Evolutionary conservation across 2,888 invertebrate species (phyloP).

Genomic region (Elegia similella): DNA sequence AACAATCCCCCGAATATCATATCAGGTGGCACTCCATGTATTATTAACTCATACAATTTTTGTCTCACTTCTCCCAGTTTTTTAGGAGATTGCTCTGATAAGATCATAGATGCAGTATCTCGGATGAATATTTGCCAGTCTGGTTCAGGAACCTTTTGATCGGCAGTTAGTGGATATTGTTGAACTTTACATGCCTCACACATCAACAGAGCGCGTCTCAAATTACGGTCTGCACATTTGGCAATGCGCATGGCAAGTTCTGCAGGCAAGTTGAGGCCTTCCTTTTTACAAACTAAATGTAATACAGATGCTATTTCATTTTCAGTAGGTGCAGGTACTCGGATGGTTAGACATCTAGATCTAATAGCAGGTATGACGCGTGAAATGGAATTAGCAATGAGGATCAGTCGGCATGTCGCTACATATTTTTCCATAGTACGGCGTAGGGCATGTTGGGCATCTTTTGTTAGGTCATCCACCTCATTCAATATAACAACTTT

Average conservation of each 20-base stretch:
- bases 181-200: slow-evolving; percentile 96
- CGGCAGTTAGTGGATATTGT: slow-evolving; percentile 90
- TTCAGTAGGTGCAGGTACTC: slow-evolving; percentile 93
- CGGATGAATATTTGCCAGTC: slow-evolving; percentile 96
- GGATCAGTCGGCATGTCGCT: slow-evolving; percentile 94
- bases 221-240: slow-evolving; percentile 90
- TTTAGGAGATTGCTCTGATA: slow-evolving; percentile 92
- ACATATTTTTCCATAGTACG: slow-evolving; percentile 99
- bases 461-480: slow-evolving; percentile 96
- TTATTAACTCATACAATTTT: slow-evolving; percentile 94
- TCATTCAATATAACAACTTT: slow-evolving; percentile 98
- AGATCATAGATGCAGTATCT: slow-evolving; percentile 92
- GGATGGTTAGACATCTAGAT: slow-evolving; percentile 95
- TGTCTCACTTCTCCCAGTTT: slow-evolving; percentile 92
- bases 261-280: slow-evolving; percentile 88
- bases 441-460: slow-evolving; percentile 98
- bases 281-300: slow-evolving; percentile 88
- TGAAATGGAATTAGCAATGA: slow-evolving; percentile 97
- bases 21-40: slow-evolving; percentile 96
- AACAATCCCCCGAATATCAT: slow-evolving; percentile 94
- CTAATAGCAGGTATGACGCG: slow-evolving; percentile 98
- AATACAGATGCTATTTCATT: slow-evolving; percentile 87
- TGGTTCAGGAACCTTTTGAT: slow-evolving; percentile 91
- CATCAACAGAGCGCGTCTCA: slow-evolving; percentile 95
- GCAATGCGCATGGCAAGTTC: slow-evolving; percentile 90